Base-by-base conservation (phyloP, 2,113 vertebrate species). In the Pelecanus crispus region DNA sequence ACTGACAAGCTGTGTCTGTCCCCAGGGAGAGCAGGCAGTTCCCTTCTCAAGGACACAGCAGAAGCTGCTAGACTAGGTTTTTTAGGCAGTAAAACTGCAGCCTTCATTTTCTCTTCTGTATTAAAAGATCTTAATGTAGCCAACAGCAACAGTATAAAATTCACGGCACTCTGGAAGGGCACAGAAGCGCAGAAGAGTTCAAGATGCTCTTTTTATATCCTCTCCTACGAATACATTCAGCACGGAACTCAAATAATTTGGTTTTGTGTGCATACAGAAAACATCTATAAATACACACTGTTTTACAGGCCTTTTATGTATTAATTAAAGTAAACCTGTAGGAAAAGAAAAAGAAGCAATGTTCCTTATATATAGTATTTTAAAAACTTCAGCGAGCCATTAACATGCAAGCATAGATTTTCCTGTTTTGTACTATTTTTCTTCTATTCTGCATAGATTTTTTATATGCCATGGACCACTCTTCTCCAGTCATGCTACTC, bases 81-180 rank as follows among this genome's bases (percentile, higher is more conserved):
- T 40, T 75, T 10, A 85, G 53, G 56, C 34, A 87, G 22, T 31
- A 95, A 67, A 93, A 82, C n/a, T 58, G 14, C 42, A 90, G n/a
- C 7, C 34, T 88, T 34, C 45, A 29, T 74, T 79, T 95, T 90
- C 49, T 59, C 40, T 70, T 84, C 25, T 52, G 18, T 34, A 72
- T 82, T 92, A 82, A 86, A 86, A 75, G 29, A 72, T 10, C 31
- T 65, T 19, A 62, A 38, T 0, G 3, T 29, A 63, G 79, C 88
- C 88, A 96, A 85, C 40, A 95, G 55, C 63, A 94, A 77, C 55
- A 92, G 32, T 17, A 75, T 81, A 77, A 90, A 92, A 93, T 65
- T 93, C 45, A 87, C 1, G 0, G 63, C 22, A 17, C 34, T 70
- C 34, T 49, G 45, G 45, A 90, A 92, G 62, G 58, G 70, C 36